Conservation (phyloP, 2,888 invertebrate species). For the Anaspis maculata region DNA sequence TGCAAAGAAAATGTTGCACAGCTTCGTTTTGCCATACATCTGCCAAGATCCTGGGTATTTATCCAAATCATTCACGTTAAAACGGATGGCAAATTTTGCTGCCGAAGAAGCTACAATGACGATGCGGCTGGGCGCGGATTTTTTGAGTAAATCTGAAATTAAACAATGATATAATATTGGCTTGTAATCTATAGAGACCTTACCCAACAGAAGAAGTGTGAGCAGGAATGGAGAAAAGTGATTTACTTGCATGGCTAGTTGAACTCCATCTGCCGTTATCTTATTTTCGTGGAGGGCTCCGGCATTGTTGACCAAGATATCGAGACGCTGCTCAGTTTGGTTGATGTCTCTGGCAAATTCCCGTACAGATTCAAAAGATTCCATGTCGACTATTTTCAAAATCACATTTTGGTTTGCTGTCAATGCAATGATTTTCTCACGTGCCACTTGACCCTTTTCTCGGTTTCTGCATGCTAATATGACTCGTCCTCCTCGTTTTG, state of each 20-base stretch:
- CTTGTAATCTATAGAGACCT: neutral
- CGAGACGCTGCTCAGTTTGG: conserved; percentile 46
- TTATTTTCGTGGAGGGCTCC: conserved; percentile 39
- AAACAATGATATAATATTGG: too few species aligned
- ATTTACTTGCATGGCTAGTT: conserved; percentile 59
- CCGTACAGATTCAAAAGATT: conserved; percentile 47
- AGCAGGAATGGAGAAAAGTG: conserved; percentile 66
- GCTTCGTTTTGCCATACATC: conserved; percentile 22
- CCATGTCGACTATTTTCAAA: conserved; percentile 45
- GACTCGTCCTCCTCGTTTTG: conserved; percentile 45
- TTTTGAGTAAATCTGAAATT: conserved; percentile 46
- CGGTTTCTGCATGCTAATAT: conserved; percentile 47
- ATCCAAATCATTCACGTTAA: conserved; percentile 14
- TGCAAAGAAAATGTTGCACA: conserved; percentile 25
- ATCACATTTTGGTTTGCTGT: conserved; percentile 35
- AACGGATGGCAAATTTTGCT: conserved; percentile 12
- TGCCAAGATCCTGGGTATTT: conserved; percentile 13
- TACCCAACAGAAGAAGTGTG: conserved; percentile 53
- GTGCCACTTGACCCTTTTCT: conserved; percentile 20
- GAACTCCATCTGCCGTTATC: conserved; percentile 54
- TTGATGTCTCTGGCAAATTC: conserved; percentile 53
- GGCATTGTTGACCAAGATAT: conserved; percentile 59
- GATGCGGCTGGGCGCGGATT: conserved; percentile 25
- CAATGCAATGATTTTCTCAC: conserved; percentile 27
- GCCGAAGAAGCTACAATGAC: conserved; percentile 26